phyloP scores from a whole-genome alignment of 1,140 invertebrate genomes.

The Drosophila ananassae region DNA sequence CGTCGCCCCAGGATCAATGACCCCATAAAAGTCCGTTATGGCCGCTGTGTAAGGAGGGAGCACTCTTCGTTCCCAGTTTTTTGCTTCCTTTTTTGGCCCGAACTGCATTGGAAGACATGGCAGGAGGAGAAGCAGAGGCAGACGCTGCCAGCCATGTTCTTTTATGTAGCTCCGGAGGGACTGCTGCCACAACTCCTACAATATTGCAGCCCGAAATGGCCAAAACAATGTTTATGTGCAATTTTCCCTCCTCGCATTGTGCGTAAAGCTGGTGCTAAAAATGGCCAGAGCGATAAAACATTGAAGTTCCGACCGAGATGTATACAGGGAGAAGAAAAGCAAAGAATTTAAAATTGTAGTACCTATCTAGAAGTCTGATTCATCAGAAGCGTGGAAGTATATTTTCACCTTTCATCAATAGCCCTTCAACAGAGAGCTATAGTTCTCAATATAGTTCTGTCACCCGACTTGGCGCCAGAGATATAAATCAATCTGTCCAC shows the following conservation, averaged over 20 bases:
- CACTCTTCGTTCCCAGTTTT: constrained; percentile 43
- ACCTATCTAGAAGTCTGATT: too few species aligned
- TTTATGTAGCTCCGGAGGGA: constrained; percentile 9
- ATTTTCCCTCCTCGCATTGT: constrained; percentile 43
- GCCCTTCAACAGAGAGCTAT: background rate
- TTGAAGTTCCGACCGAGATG: background rate
- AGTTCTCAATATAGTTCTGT: constrained; percentile 12
- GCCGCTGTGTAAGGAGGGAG: constrained; percentile 41
- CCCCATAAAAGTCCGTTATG: constrained; percentile 79
- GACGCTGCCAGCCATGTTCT: constrained; percentile 37
- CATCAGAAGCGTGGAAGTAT: background rate
- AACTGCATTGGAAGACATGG: constrained; percentile 44
- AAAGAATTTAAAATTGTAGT: background rate
- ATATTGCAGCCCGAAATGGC: constrained; percentile 60
- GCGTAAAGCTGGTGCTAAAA: constrained; percentile 57
- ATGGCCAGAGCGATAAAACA: constrained; percentile 12
- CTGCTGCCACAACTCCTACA: constrained; percentile 11
- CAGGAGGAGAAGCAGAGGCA: constrained; percentile 25
- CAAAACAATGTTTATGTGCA: constrained; percentile 65
- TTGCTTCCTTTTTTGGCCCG: constrained; percentile 74
- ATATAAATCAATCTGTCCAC: constrained; percentile 53
- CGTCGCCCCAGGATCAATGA: constrained; percentile 69
- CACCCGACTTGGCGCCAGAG: constrained; percentile 56
- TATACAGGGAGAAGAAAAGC: background rate
- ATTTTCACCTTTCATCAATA: too few species aligned